phyloP scores from a whole-genome alignment of 2,113 vertebrate genomes.

The Micromys minutus region DNA sequence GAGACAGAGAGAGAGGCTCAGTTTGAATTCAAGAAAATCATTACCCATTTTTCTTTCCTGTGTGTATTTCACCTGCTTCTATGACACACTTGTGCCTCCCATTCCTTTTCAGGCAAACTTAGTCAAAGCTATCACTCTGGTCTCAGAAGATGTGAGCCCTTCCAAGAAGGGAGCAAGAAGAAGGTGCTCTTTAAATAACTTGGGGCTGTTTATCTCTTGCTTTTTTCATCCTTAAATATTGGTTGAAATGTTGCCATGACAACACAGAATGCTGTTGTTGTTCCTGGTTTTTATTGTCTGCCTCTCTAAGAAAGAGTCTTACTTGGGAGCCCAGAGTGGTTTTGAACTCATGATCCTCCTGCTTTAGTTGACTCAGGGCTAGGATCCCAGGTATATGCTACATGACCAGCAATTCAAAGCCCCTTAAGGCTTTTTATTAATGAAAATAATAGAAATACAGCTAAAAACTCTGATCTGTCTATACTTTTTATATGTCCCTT shows the following conservation, averaged over 20 bases:
- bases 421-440: slow-evolving; percentile 22
- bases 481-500: slow-evolving; percentile 17
- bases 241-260: not conserved
- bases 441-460: not conserved
- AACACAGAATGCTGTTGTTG: not conserved
- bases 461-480: not conserved
- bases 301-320: not conserved
- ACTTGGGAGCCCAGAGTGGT: not conserved
- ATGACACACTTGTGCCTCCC: not conserved
- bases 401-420: not conserved
- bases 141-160: not conserved
- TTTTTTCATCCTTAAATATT: not conserved
- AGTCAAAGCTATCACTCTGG: not conserved
- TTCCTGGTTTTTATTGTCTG: not conserved
- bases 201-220: not conserved
- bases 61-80: not conserved
- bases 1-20: not conserved
- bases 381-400: not conserved
- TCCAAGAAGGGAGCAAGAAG: not conserved
- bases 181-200: not conserved
- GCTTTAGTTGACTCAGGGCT: not conserved
- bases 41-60: not conserved
- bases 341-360: not conserved
- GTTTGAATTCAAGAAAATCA: not conserved
- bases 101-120: not conserved